Evolutionary conservation across 1,140 invertebrate genomes (phyloP).

Genomic region (Patella vulgata): DNA sequence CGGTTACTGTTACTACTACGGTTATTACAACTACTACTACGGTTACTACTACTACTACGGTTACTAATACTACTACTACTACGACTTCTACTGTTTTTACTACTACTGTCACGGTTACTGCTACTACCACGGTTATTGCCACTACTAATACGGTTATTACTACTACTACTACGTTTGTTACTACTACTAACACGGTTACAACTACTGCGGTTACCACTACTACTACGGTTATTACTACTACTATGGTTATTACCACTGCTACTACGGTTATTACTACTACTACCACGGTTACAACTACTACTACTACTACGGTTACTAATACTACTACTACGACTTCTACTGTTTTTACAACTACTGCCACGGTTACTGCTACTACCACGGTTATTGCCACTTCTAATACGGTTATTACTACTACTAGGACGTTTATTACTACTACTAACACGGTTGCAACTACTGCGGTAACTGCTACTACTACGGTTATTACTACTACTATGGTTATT

Average conservation of each 20-base stretch:
- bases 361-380: not conserved
- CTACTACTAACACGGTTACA: not conserved
- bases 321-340: constrained; percentile 1
- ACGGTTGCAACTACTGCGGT: no score
- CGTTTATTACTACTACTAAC: not conserved
- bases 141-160: not conserved
- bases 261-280: constrained; percentile 1
- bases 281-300: not conserved
- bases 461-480: not conserved
- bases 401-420: not conserved
- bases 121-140: constrained; percentile 1
- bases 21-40: no score
- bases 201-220: constrained; percentile 1
- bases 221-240: constrained; percentile 1
- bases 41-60: no score
- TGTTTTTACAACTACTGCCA: not conserved
- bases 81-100: not conserved
- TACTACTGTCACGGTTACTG: constrained; percentile 3
- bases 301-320: not conserved
- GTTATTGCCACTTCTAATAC: not conserved
- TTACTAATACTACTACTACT: no score
- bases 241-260: constrained; percentile 1
- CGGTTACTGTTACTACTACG: no score
- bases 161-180: constrained; percentile 1
- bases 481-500: constrained; percentile 1